A percentile compares a stretch with the other conserved stretches of the same genome.
phyloP scores from a whole-genome alignment of 2,797 vertebrate genomes.

The Octomys mimax region DNA sequence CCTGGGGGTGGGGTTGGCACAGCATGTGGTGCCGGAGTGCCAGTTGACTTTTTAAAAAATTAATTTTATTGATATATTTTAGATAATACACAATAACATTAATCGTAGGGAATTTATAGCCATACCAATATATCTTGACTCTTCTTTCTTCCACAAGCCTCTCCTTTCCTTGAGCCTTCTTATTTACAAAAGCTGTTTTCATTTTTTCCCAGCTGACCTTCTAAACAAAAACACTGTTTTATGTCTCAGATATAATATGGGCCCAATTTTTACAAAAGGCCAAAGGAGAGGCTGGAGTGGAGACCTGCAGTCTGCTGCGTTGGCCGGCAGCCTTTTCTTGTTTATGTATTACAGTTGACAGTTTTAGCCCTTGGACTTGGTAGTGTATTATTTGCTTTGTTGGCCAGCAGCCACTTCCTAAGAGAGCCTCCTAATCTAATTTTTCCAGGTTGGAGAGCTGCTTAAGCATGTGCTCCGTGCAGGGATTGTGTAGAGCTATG shows the following conservation, averaged over 20 bases:
- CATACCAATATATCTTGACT: neutral
- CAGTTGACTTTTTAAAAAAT: neutral
- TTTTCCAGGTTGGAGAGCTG: conserved; percentile 68
- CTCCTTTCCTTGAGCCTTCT: neutral
- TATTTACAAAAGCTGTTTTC: neutral
- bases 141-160: neutral
- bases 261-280: conserved; percentile 5
- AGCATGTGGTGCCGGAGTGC: neutral
- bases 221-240: neutral
- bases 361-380: conserved; percentile 21
- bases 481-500: conserved; percentile 57
- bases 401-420: conserved; percentile 64
- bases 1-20: too few relatives aligned
- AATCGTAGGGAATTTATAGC: neutral
- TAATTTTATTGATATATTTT: neutral
- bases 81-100: neutral
- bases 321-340: conserved; percentile 5
- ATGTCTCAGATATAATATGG: conserved; percentile 1
- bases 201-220: neutral
- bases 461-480: conserved; percentile 26
- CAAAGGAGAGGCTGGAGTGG: neutral
- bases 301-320: neutral
- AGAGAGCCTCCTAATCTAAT: conserved; percentile 55
- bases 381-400: conserved; percentile 19
- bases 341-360: conserved; percentile 35